phyloP scores from a whole-genome alignment of 2,888 invertebrate genomes.

The Zaprionus lineosus region DNA sequence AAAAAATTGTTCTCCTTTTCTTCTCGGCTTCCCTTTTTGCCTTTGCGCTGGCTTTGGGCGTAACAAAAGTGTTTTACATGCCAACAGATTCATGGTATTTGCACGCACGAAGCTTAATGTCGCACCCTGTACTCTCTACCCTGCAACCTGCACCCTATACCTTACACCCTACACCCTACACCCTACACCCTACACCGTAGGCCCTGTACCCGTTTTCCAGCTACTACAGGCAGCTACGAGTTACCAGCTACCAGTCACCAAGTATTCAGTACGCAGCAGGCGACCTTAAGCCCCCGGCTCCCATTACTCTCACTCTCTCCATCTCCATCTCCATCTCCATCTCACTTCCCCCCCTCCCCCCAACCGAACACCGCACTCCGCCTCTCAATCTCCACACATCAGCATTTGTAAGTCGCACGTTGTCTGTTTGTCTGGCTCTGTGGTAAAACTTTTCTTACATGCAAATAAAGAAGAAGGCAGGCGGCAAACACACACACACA shows the following conservation, averaged over 20 bases:
- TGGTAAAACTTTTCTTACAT: slow-evolving; percentile 72
- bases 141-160: slow-evolving; percentile 33
- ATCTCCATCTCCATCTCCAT: background rate
- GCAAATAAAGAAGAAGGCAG: slow-evolving; percentile 59
- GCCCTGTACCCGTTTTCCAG: background rate
- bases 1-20: background rate
- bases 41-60: slow-evolving; percentile 67
- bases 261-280: no score
- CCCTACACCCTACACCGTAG: slow-evolving; percentile 20
- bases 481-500: background rate
- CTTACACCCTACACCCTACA: slow-evolving; percentile 15
- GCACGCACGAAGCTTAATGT: slow-evolving; percentile 79
- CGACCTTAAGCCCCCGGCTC: background rate
- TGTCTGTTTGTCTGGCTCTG: slow-evolving; percentile 73
- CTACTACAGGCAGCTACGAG: slow-evolving; percentile 10
- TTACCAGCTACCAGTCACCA: background rate
- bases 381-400: slow-evolving; percentile 33
- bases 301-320: background rate
- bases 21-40: slow-evolving; percentile 17
- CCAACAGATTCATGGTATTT: slow-evolving; percentile 77
- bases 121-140: slow-evolving; percentile 45
- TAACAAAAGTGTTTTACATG: slow-evolving; percentile 76
- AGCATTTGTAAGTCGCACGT: slow-evolving; percentile 69
- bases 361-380: background rate
- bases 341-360: slow-evolving; percentile 5